Evolutionary conservation across 2,113 vertebrate species (phyloP), one percentile per base, ranked within the genome.

Genomic region (Corydoras sp.): DNA sequence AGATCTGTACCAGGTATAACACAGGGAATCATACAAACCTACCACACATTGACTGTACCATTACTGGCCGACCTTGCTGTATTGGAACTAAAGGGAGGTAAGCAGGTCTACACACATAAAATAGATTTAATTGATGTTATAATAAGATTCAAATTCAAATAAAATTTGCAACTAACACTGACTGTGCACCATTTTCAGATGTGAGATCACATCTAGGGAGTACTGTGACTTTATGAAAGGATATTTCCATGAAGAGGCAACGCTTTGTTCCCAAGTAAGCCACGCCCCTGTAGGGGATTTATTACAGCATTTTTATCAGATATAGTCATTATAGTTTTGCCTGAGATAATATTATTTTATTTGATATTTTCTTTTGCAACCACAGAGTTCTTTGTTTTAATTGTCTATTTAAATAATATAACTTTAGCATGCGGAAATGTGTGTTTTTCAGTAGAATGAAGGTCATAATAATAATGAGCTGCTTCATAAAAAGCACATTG

Each of bases 171-270:
- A 2, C 35, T 65, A 64, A 51, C 56, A 18, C 18, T 31, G 18
- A 24, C 18, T 24, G 2, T 24, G 35, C 14, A 4, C 55, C 7
- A 4, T 51, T 15, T 50, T 8, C 11, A 53, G 50, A 13, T 66
- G 29, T 66, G 96, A 99, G 87, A 99, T 98, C 86, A 99, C 97
- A 54, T 98, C 95, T 48, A 87, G 96, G 60, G 96, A 99, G 77
- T 99, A 99, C 84, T 99, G 97, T 86, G 92, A 93, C 81, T 99
- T 99, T 84, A 98, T 98, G 97, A 92, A 88, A 65, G 97, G 97
- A 68, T 98, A 95, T 80, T 98, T 99, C 86, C 96, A 98, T 0
- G 95, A 98, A 86, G 95, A 98, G 79, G 97, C 95, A 56, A 98
- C 95, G 0, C 93, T 99, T 48, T 99, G 97, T 85, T 99, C 97